Evolutionary conservation across 2,888 invertebrate species (phyloP), one percentile per base, ranked within the genome.

Genomic region (Drosophila villosipedis): DNA sequence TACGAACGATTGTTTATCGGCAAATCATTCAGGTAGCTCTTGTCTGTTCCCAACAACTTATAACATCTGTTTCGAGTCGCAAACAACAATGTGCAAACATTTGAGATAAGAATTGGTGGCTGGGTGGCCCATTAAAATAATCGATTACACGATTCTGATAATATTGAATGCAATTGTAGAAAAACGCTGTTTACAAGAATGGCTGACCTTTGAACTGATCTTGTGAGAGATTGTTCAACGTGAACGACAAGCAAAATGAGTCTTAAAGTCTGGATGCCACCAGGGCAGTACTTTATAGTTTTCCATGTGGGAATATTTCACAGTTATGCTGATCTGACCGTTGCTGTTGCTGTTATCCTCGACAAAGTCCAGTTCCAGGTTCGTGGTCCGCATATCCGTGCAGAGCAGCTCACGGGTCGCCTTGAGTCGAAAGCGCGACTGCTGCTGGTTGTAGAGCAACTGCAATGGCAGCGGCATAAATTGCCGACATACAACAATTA

Each of bases 231-330:
- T 47, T 25, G 22, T 47, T 47, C 25, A 47, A 25, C 47, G 25
- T 16, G 47, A 47, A 25, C 47, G 47, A 25, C 25, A 25, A 25
- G 47, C 25, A 16, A 47, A 47, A 25, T 47, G 25, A 16, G 47
- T 85, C 55, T 84, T 81, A 62, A 94, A 94, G 52, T 93, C 92
- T 2, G 95, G 95, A 92, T 96, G 95, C 96, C 96, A 96, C 96
- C 96, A 96, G 79, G 96, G 95, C 55, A 95, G 83, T 4, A 95
- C 94, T 81, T 94, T 94, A 25, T 94, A 94, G 82, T 94, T 94
- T 53, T 94, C 91, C 41, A 95, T 95, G 30, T 94, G 94, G 69
- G 94, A 94, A 65, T 95, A 92, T 47, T 94, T 91, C 14, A 95
- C 92, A 25, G 94, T 92, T 12, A 93, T 91, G 16, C 82, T 71